Conservation (phyloP, 2,113 vertebrate species). For the Ctenodactylus gundi region DNA sequence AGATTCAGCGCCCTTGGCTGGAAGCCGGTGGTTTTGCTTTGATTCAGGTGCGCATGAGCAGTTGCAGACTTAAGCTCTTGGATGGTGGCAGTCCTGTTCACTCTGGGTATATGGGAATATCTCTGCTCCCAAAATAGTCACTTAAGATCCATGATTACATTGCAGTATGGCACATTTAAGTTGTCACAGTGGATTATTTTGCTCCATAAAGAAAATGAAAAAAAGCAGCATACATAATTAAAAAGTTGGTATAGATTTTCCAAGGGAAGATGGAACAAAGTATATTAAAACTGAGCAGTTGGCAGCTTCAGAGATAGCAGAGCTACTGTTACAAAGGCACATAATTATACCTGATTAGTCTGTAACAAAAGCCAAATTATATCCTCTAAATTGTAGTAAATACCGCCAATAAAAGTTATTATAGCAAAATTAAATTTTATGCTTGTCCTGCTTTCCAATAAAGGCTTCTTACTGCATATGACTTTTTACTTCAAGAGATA, state of each 20-base stretch:
- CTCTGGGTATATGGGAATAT: neutral
- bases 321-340: neutral
- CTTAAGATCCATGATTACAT: neutral
- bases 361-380: neutral
- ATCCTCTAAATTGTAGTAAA: neutral
- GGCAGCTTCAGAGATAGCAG: neutral
- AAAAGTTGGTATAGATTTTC: slow-evolving; percentile 53
- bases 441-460: neutral
- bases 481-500: neutral
- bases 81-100: neutral
- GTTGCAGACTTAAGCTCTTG: neutral
- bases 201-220: slow-evolving; percentile 20
- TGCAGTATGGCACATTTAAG: slow-evolving; percentile 36
- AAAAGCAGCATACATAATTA: slow-evolving; percentile 62
- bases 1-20: neutral
- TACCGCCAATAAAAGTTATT: neutral
- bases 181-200: slow-evolving; percentile 58
- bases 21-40: neutral
- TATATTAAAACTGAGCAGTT: slow-evolving; percentile 22
- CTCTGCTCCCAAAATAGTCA: slow-evolving; percentile 6
- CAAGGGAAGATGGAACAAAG: slow-evolving; percentile 9
- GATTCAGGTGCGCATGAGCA: neutral
- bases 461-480: neutral
- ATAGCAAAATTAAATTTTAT: neutral
- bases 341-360: neutral